A percentile compares a stretch with the other conserved stretches of the same genome.
Evolutionary conservation across 92 coral and sea anemone species (phyloP).

Genomic region (Hydrozoanthus gracilis): DNA sequence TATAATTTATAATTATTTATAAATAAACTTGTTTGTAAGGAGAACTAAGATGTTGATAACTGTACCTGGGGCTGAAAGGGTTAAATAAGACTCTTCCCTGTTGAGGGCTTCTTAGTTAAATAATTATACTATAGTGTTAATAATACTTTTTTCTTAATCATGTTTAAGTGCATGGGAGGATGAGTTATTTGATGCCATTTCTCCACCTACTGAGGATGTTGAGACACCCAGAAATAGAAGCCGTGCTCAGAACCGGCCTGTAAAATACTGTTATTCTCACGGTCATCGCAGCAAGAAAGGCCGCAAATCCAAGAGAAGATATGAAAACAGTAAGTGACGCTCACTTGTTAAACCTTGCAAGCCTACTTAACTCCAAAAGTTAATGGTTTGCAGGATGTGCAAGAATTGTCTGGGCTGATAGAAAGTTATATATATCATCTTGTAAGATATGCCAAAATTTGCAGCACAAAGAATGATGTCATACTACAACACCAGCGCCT

Average conservation of each 20-base stretch:
- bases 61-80: no score
- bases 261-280: constrained; percentile 61
- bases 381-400: no score
- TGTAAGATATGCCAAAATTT: no score
- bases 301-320: constrained; percentile 74
- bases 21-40: no score
- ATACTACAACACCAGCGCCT: no score
- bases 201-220: constrained; percentile 37
- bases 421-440: no score
- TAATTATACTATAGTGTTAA: neutral
- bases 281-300: constrained; percentile 76
- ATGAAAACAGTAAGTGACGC: constrained; percentile 85
- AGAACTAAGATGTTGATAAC: no score
- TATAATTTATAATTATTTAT: no score
- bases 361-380: no score
- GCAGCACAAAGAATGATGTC: no score
- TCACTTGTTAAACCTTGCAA: no score
- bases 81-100: neutral
- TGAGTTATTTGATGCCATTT: constrained; percentile 16
- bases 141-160: neutral
- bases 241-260: constrained; percentile 52
- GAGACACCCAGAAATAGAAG: constrained; percentile 45
- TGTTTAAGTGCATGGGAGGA: constrained; percentile 69
- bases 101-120: neutral
- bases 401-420: no score